A percentile compares a stretch with the other conserved stretches of the same genome.
These are phyloP conservation scores for Lithophane semibrunnea DNA, from an alignment of 2,888 invertebrate species.

Conservation along the genomic window DNA sequence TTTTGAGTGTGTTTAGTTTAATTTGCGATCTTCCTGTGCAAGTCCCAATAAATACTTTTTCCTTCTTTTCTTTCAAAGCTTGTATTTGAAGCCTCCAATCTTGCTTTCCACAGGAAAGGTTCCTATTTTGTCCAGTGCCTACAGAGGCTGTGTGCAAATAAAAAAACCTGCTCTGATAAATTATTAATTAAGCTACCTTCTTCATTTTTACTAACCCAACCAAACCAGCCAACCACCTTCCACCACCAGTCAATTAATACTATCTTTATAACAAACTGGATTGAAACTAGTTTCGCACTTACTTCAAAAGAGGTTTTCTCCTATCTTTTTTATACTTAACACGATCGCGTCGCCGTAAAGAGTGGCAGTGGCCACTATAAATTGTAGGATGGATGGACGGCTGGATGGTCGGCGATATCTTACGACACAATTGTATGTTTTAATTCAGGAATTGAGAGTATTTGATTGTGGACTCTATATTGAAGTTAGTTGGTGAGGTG, in stretches of 20 bases:
- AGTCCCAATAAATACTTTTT: too few relatives aligned
- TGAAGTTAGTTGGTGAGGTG: constrained; percentile 17
- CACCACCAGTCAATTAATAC: constrained; percentile 9
- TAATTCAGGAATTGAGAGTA: constrained; percentile 67
- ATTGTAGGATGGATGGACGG: constrained; percentile 51
- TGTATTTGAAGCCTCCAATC: neutral
- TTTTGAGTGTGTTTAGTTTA: too few relatives aligned
- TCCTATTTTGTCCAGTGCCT: neutral
- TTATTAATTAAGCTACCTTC: neutral
- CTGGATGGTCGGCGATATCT: constrained; percentile 40
- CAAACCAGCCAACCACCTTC: neutral
- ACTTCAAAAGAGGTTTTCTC: constrained; percentile 46
- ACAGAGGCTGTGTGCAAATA: neutral
- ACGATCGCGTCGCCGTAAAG: constrained; percentile 52
- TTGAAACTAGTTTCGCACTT: constrained; percentile 59
- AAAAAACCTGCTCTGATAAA: neutral
- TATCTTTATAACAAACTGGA: constrained; percentile 28
- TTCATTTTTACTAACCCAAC: neutral
- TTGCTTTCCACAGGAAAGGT: neutral
- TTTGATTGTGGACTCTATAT: constrained; percentile 57
- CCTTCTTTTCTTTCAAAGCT: too few relatives aligned
- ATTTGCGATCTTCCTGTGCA: too few relatives aligned
- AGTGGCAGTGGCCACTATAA: constrained; percentile 49
- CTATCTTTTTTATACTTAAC: constrained; percentile 54
- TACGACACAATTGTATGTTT: constrained; percentile 60